These are phyloP conservation scores for Genyomyrus donnyi DNA, from an alignment of 2,113 vertebrate genomes.

Conservation along the genomic window DNA sequence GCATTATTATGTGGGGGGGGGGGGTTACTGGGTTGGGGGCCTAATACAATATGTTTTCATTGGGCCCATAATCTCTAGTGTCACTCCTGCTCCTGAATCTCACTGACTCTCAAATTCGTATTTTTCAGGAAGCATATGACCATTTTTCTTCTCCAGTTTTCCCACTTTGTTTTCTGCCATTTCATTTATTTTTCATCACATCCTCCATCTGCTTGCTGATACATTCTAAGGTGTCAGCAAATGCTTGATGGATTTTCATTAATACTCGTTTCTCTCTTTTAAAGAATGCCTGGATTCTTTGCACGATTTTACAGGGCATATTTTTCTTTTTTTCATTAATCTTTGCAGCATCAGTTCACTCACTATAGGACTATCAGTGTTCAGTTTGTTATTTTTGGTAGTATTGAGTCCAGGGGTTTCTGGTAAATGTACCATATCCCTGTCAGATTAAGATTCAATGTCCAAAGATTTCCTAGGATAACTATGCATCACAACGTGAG, in stretches of 20 bases:
- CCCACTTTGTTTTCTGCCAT: background rate
- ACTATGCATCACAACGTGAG: background rate
- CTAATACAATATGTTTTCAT: background rate
- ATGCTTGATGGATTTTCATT: background rate
- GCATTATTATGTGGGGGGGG: background rate
- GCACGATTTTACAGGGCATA: background rate
- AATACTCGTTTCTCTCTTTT: background rate
- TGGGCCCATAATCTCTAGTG: background rate
- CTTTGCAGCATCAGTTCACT: background rate
- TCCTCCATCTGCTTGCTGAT: background rate
- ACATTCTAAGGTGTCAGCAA: background rate
- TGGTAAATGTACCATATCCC: background rate
- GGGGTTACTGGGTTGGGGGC: background rate
- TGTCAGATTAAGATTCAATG: background rate
- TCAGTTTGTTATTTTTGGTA: background rate
- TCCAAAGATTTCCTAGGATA: background rate
- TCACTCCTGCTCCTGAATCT: background rate
- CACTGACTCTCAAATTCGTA: background rate
- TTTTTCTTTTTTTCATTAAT: background rate
- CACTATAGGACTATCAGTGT: background rate
- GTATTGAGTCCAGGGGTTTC: background rate
- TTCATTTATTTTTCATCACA: background rate
- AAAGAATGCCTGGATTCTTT: background rate
- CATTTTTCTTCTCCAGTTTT: background rate
- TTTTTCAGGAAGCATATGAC: background rate